phyloP scores from a whole-genome alignment of 2,797 vertebrate species.

The Premnoplex brunnescens region DNA sequence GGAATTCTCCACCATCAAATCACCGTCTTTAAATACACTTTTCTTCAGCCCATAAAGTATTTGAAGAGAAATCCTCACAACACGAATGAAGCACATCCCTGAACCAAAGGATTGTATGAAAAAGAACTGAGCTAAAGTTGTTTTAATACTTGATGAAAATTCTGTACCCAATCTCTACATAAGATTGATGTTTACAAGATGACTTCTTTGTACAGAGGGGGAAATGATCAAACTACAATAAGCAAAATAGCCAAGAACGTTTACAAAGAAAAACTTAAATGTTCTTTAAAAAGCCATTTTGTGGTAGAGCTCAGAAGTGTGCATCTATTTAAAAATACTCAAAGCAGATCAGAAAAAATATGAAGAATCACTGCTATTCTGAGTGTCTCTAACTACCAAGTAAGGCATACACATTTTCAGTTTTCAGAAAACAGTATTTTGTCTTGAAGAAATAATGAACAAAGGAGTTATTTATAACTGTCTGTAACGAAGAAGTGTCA shows the following conservation, averaged over 20 bases:
- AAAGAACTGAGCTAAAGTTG: not conserved
- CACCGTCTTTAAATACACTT: not conserved
- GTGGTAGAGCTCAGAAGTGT: not conserved
- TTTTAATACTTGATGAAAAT: not conserved
- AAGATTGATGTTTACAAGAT: not conserved
- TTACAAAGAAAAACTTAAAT: not conserved
- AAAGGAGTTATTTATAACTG: slow-evolving; percentile 33
- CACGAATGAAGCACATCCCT: not conserved
- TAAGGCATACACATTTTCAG: slow-evolving; percentile 17
- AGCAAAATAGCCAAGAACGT: not conserved
- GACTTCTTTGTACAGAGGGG: not conserved
- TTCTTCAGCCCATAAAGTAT: not conserved
- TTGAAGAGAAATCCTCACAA: not conserved
- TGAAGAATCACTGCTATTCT: not conserved
- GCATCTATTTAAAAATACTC: not conserved
- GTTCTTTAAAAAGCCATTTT: not conserved
- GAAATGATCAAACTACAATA: not conserved
- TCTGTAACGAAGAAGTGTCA: not conserved
- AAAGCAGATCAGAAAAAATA: not conserved
- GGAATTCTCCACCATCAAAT: not conserved
- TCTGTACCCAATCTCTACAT: not conserved
- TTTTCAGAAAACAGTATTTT: slow-evolving; percentile 3
- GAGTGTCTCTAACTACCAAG: not conserved
- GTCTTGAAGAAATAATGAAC: slow-evolving; percentile 25
- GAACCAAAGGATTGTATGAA: not conserved